A percentile compares a stretch with the other conserved stretches of the same genome.
Evolutionary conservation across 2,888 invertebrate species (phyloP).

Genomic region (Bombyx huttoni): DNA sequence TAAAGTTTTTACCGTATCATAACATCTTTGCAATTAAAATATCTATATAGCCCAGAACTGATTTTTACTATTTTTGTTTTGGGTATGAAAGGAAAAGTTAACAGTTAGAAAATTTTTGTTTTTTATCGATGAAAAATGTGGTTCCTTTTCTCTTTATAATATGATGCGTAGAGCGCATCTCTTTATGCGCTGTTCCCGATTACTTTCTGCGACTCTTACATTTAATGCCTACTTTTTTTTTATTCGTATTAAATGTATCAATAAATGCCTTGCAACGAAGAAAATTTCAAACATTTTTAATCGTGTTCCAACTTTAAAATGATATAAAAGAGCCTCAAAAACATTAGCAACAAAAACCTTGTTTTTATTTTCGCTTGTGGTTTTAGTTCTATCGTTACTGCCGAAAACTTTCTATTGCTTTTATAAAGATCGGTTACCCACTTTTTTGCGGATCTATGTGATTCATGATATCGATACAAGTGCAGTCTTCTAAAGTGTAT

Average conservation of each 20-base stretch:
- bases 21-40: no score
- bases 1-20: no score
- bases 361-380: neutral
- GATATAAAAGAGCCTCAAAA: neutral
- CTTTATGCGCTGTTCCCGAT: slow-evolving; percentile 48
- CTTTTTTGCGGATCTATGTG: neutral
- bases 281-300: neutral
- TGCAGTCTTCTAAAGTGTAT: neutral
- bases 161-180: slow-evolving; percentile 34
- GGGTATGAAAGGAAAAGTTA: neutral
- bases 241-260: neutral
- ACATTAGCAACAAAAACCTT: neutral
- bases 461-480: neutral
- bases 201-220: slow-evolving; percentile 41
- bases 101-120: slow-evolving; percentile 37
- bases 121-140: slow-evolving; percentile 42
- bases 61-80: no score
- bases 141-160: slow-evolving; percentile 31
- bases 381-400: neutral
- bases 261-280: neutral
- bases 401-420: neutral
- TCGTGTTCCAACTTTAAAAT: neutral
- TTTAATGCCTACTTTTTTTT: slow-evolving; percentile 6
- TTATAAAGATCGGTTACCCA: neutral
- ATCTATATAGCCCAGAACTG: no score